Evolutionary conservation across 2,113 vertebrate genomes (phyloP).

Genomic region (Lonchura striata): DNA sequence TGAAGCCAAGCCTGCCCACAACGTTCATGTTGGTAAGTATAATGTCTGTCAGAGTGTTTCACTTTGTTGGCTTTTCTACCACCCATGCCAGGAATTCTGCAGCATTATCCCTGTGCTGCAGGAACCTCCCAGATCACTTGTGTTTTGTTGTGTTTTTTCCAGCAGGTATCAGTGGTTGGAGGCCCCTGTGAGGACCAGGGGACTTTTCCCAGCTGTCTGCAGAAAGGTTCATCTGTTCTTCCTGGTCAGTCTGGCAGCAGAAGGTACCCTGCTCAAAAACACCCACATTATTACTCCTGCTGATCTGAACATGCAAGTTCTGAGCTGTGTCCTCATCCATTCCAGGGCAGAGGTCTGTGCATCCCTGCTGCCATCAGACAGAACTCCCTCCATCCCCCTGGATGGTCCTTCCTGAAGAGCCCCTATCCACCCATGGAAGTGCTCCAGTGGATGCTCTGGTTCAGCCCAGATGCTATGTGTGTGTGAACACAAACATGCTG

Average conservation of each 20-base stretch:
- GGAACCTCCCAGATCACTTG: background rate
- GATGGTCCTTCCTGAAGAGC: background rate
- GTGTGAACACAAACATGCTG: background rate
- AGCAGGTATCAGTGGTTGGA: background rate
- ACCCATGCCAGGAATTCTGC: background rate
- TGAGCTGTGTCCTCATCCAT: background rate
- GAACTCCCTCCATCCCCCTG: background rate
- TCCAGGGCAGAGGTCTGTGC: background rate
- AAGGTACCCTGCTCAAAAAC: background rate
- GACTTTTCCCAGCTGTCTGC: background rate
- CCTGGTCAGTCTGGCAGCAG: background rate
- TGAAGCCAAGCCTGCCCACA: background rate
- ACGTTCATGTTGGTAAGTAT: background rate
- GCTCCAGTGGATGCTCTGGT: background rate
- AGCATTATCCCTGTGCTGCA: background rate
- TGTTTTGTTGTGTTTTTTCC: background rate
- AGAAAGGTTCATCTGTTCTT: background rate
- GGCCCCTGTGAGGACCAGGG: background rate
- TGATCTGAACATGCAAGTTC: background rate
- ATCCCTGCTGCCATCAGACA: background rate
- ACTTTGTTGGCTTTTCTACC: background rate
- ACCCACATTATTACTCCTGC: background rate
- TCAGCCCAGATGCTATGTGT: background rate
- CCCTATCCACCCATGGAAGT: background rate
- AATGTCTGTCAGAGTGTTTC: background rate